A percentile compares a stretch with the other conserved stretches of the same genome.
Evolutionary conservation across 2,888 invertebrate species (phyloP).

Genomic region (Ormia ochracea): DNA sequence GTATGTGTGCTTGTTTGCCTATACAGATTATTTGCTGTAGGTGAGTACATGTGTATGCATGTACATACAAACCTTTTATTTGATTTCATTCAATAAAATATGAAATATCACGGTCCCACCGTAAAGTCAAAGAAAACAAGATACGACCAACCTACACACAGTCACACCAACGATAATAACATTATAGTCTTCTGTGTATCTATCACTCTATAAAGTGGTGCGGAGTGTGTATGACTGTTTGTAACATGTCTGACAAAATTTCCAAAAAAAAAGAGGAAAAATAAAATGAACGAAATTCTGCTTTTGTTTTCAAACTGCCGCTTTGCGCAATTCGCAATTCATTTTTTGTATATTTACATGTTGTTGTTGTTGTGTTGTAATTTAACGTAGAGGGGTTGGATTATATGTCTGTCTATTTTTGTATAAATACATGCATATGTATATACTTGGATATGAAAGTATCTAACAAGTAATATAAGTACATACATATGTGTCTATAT

Average conservation of each 20-base stretch:
- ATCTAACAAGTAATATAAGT: too few species aligned
- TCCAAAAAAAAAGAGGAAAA: too few species aligned
- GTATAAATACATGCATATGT: neutral
- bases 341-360: conserved; percentile 40
- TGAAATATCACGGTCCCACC: conserved; percentile 45
- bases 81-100: conserved; percentile 57
- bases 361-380: conserved; percentile 29
- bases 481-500: neutral
- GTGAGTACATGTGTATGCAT: neutral
- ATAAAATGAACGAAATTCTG: conserved; percentile 36
- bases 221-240: conserved; percentile 3
- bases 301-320: conserved; percentile 47
- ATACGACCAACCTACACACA: conserved; percentile 20
- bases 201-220: neutral
- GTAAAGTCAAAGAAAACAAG: conserved; percentile 26
- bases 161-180: too few species aligned
- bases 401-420: neutral
- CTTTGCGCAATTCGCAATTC: conserved; percentile 58
- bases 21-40: neutral
- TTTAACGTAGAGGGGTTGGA: conserved; percentile 41
- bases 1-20: too few species aligned
- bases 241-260: conserved; percentile 22
- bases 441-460: too few species aligned
- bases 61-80: conserved; percentile 13
- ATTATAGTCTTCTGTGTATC: conserved; percentile 10